Base-by-base conservation (phyloP, 1,140 invertebrate species). In the Tenebrio molitor region DNA sequence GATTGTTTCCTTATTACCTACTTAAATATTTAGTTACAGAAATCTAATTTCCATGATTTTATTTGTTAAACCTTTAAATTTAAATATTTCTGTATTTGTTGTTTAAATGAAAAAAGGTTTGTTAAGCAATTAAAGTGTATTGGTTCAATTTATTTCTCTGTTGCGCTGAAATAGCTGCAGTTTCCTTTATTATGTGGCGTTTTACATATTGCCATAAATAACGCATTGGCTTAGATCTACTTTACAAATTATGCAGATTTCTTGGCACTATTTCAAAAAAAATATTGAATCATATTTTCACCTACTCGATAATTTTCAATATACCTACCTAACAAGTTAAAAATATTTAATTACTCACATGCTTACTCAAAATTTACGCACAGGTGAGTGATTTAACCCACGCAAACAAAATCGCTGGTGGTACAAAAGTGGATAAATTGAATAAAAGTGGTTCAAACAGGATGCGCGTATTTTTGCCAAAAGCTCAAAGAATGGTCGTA, bases 261-360 rank as follows among this genome's bases (percentile, higher is more conserved):
- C 23, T 58, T 58, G 50, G 50, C 50, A 8, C 25, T 16, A 29
- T 29, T 58, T 58, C 50, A 58, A 53, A 19, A 53, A 53, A 53
- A 53, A 58, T 6, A 25, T 23, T 58, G 50, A 58, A 25, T 58
- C 50, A 58, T 53, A 21, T 58, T 53, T 58, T 58, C 50, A 58
- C 50, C 50, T 58, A 58, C 50, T 58, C 50, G 8, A 58, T 58
- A 58, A 58, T n/a, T 8, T 2, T 23, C 25, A 29, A 21, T 7
- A 19, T 50, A 50, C 44, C 44, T 50, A 1, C 44, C 44, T 10
- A n/a, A 58, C 50, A 15, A 23, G 50, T 58, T 58, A 58, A 58
- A 58, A 58, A 58, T 58, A 58, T 58, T 58, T 29, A 58, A 58
- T 29, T 58, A 58, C 21, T 58, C 50, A 58, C 14, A 29, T 29